phyloP scores from a whole-genome alignment of 2,888 invertebrate species.

The Chrysomela aeneicollis region DNA sequence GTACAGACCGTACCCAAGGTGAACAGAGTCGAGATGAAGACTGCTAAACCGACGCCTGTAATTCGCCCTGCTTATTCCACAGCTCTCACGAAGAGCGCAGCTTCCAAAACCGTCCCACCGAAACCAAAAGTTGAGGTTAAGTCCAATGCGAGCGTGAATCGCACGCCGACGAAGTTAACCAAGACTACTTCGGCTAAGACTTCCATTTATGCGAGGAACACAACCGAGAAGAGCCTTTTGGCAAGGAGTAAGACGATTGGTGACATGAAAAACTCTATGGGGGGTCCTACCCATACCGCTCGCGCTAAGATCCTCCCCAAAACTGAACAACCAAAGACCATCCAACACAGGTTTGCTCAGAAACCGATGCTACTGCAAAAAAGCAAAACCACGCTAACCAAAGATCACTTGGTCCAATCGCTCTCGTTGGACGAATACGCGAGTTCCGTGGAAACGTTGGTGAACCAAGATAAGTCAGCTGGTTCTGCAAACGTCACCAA shows the following conservation, averaged over 20 bases:
- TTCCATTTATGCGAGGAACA: slow-evolving; percentile 1
- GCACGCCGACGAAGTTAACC: slow-evolving; percentile 30
- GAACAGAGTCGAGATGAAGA: slow-evolving; percentile 43
- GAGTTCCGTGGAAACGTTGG: slow-evolving; percentile 58
- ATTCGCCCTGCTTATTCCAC: slow-evolving; percentile 61
- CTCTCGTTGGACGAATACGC: slow-evolving; percentile 49
- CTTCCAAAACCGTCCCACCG: slow-evolving; percentile 51
- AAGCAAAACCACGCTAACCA: slow-evolving; percentile 50
- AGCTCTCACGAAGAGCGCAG: slow-evolving; percentile 59
- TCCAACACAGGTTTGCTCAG: neutral
- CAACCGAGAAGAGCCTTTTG: slow-evolving; percentile 39
- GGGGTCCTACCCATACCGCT: neutral
- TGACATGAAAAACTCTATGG: slow-evolving; percentile 54
- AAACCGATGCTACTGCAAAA: slow-evolving; percentile 37
- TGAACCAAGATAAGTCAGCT: slow-evolving; percentile 52
- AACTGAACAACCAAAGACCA: slow-evolving; percentile 17
- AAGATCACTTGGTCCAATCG: slow-evolving; percentile 48
- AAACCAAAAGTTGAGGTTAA: slow-evolving; percentile 51
- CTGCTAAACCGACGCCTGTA: slow-evolving; percentile 42
- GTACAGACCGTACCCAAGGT: slow-evolving; percentile 13
- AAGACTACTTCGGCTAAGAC: slow-evolving; percentile 6
- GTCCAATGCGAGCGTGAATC: slow-evolving; percentile 36
- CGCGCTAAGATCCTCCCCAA: slow-evolving; percentile 15
- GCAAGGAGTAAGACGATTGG: slow-evolving; percentile 58
- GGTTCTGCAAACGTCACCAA: slow-evolving; percentile 49